Conservation (phyloP, 1,140 invertebrate genomes). For the Epicauta chinensis region DNA sequence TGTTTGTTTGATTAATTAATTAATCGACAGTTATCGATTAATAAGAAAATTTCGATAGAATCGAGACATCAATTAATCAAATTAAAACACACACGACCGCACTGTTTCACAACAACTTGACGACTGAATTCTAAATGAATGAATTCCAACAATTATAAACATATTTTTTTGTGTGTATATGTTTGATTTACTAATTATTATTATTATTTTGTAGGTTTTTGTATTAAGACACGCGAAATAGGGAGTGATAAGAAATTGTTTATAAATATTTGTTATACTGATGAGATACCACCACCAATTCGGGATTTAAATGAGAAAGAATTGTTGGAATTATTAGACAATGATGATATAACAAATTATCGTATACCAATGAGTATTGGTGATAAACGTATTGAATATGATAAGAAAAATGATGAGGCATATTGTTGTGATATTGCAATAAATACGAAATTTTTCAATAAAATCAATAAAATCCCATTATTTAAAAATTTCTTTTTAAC, state of each 20-base stretch:
- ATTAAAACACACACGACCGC: not conserved
- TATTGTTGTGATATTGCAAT: conserved; percentile 73
- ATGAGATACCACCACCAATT: conserved; percentile 66
- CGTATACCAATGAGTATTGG: conserved; percentile 86
- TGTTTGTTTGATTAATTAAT: too few species aligned
- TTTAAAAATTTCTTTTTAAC: conserved; percentile 72
- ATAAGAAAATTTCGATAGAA: too few species aligned
- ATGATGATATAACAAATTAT: conserved; percentile 64
- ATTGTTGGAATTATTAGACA: conserved; percentile 61
- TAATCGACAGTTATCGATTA: too few species aligned
- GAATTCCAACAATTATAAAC: not conserved
- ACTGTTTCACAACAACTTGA: not conserved
- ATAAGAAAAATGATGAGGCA: conserved; percentile 66
- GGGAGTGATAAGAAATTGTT: conserved; percentile 67
- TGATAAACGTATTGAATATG: conserved; percentile 65
- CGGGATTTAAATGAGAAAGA: conserved; percentile 71
- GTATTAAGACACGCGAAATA: conserved; percentile 70
- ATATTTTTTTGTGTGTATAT: not conserved
- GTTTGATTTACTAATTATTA: not conserved
- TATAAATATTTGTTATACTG: conserved; percentile 70
- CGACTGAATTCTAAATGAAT: not conserved
- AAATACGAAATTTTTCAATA: conserved; percentile 63
- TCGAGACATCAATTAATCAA: too few species aligned
- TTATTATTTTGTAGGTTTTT: conserved; percentile 60
- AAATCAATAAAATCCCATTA: conserved; percentile 58